Evolutionary conservation across 2,113 vertebrate genomes (phyloP), one percentile per base, ranked within the genome.

Genomic region (Crypturellus undulatus): DNA sequence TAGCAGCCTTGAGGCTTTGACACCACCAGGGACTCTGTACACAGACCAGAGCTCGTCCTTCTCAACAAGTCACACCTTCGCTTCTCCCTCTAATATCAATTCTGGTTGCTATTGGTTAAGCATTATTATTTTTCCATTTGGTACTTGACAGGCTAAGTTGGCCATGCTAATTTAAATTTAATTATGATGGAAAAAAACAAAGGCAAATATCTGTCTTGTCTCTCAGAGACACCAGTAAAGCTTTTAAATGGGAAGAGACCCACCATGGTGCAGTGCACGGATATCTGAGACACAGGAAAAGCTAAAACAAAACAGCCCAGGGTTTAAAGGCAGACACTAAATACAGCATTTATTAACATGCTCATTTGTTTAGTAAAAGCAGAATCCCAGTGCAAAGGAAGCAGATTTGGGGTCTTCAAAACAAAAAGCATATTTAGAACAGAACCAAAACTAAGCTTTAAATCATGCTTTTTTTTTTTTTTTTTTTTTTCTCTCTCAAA

Each of bases 301-400:
- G 86, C 38, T 43, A 73, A 84, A 87, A 90, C 79, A 77, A 58
- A 92, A 84, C 70, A 87, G 49, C 58, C 52, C 79, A 89, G 34
- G 79, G 72, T 69, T 82, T 91, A 76, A 88, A 19, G 36, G 85
- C 5, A 11, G 59, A 78, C 73, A 47, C n/a, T 24, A 73, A 96
- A 94, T 51, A 79, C 70, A 90, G 94, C 78, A 75, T 93, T 87
- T 89, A 95, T 96, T 97, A 95, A 62, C 12, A 11, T 82, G 92
- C 82, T 94, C 90, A 88, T 83, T 94, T 92, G 70, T 71, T 67
- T 59, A 94, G 93, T 87, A 92, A 91, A 96, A 70, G 93, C 73
- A 96, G 94, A 80, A 92, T 36, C 45, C 63, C 77, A 70, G 95
- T 87, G 96, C 96, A 96, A 97, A 96, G 94, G 2, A 10, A 52